phyloP scores from a whole-genome alignment of 1,140 invertebrate species.

The Drosophila novamexicana region DNA sequence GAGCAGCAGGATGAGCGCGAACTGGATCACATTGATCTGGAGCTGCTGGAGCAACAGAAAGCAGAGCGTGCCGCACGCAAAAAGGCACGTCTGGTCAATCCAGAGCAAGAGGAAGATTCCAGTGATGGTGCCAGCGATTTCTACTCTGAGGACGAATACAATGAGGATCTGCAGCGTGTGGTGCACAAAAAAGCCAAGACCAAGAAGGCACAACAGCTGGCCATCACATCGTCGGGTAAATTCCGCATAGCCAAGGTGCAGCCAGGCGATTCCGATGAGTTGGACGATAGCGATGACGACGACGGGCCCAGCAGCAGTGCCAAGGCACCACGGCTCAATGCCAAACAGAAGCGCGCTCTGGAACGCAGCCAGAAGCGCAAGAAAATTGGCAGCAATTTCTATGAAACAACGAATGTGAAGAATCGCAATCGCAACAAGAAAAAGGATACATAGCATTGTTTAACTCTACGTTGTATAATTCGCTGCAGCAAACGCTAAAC shows the following conservation, averaged over 20 bases:
- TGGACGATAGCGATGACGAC: conserved; percentile 76
- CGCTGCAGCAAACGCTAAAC: conserved; percentile 52
- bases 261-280: conserved; percentile 61
- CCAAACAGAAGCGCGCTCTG: conserved; percentile 90
- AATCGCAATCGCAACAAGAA: conserved; percentile 86
- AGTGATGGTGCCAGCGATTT: conserved; percentile 87
- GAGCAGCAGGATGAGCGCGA: conserved; percentile 88
- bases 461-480: conserved; percentile 64
- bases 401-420: conserved; percentile 96
- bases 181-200: conserved; percentile 85
- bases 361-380: conserved; percentile 91
- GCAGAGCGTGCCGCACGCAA: conserved; percentile 84
- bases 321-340: conserved; percentile 87
- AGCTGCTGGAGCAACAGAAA: conserved; percentile 85
- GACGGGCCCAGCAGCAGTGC: conserved; percentile 49
- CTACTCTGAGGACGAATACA: conserved; percentile 87
- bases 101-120: conserved; percentile 81
- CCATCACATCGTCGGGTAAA: conserved; percentile 86
- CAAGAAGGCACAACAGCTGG: conserved; percentile 82
- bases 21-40: conserved; percentile 86
- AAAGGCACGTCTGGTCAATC: conserved; percentile 62
- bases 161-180: conserved; percentile 79
- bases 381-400: conserved; percentile 97
- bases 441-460: conserved; percentile 58
- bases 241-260: conserved; percentile 85